Evolutionary conservation across 2,888 invertebrate species (phyloP).

Genomic region (Conchocele bisecta): DNA sequence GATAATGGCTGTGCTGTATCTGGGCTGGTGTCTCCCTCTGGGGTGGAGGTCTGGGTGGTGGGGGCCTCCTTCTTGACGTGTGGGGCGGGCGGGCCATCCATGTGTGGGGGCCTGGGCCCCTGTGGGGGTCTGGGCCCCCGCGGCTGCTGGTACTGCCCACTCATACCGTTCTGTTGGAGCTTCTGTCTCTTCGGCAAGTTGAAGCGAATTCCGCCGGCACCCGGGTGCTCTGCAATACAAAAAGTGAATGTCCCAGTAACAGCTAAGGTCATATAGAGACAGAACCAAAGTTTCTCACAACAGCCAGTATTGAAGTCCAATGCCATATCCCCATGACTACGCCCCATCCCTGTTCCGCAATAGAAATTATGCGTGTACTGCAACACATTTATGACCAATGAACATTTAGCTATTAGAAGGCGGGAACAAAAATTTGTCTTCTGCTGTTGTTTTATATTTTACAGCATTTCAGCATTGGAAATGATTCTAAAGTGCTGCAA

Average conservation of each 20-base stretch:
- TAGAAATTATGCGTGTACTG: too few species aligned
- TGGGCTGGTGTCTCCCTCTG: background rate
- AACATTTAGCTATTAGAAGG: too few species aligned
- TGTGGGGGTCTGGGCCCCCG: slow-evolving; percentile 25
- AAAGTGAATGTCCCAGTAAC: background rate
- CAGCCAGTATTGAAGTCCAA: too few species aligned
- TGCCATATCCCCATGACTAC: too few species aligned
- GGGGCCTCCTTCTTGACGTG: slow-evolving; percentile 1
- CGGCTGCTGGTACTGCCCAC: slow-evolving; percentile 19
- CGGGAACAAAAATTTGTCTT: too few species aligned
- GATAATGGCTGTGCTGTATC: background rate
- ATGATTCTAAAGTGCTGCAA: too few species aligned
- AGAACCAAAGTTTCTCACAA: too few species aligned
- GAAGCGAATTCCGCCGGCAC: slow-evolving; percentile 79
- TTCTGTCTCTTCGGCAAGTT: slow-evolving; percentile 79
- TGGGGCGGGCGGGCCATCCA: slow-evolving; percentile 3
- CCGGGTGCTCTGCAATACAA: slow-evolving; percentile 73
- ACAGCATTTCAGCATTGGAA: too few species aligned
- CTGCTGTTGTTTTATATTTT: too few species aligned
- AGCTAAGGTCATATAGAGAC: too few species aligned
- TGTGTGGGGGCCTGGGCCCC: slow-evolving; percentile 20
- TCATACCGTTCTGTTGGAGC: slow-evolving; percentile 37
- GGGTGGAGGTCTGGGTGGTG: background rate
- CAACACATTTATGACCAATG: too few species aligned
- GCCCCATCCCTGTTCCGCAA: too few species aligned